Percentiles rank a stretch among this genome's conserved stretches.
phyloP scores from a whole-genome alignment of 1,140 invertebrate genomes.

The Calliopsis andreniformis region DNA sequence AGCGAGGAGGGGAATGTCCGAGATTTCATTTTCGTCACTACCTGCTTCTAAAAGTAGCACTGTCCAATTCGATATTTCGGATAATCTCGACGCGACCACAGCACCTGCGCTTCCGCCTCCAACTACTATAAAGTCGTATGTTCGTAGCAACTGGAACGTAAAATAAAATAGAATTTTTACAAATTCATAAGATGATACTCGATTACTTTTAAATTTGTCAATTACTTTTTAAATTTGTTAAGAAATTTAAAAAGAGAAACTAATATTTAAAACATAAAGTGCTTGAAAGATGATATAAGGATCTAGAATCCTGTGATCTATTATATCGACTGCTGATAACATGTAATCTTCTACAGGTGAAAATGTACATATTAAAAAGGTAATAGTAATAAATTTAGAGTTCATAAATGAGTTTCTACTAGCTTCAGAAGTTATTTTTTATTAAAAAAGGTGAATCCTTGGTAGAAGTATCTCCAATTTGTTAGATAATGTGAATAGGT shows the following conservation, averaged over 20 bases:
- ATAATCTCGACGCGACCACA: conserved; percentile 94
- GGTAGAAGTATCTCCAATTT: too few relatives aligned
- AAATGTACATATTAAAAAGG: too few relatives aligned
- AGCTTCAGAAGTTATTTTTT: too few relatives aligned
- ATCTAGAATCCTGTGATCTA: not conserved
- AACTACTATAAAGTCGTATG: conserved; percentile 92
- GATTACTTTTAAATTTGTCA: too few relatives aligned
- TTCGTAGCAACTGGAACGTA: conserved; percentile 84
- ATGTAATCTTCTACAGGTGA: not conserved
- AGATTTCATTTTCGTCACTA: conserved; percentile 90
- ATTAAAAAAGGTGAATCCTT: too few relatives aligned
- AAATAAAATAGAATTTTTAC: not conserved
- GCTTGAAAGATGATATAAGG: too few relatives aligned
- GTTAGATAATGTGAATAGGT: not conserved
- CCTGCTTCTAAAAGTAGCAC: conserved; percentile 93
- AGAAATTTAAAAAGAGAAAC: not conserved
- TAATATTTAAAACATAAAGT: not conserved
- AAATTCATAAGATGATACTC: too few relatives aligned
- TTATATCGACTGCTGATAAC: not conserved
- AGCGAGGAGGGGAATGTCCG: conserved; percentile 88
- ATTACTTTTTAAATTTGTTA: not conserved
- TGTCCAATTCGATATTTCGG: conserved; percentile 89
- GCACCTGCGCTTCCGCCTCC: conserved; percentile 96
- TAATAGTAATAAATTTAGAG: too few relatives aligned
- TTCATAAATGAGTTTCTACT: too few relatives aligned